Conservation (phyloP, 2,888 invertebrate species). For the Lasioglossum figueresi region DNA sequence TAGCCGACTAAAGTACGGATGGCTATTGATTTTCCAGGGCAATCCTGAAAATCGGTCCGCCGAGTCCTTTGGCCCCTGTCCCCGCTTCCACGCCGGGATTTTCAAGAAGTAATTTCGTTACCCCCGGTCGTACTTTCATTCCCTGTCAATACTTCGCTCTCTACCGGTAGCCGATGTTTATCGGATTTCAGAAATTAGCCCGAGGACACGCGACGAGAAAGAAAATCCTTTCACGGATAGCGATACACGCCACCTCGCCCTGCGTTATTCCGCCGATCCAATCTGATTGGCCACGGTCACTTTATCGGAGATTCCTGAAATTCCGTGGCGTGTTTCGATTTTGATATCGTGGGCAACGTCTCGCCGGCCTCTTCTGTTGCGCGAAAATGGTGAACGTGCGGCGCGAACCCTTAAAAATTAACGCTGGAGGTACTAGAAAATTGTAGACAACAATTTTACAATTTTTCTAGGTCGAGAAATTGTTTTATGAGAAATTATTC, state of each 20-base stretch:
- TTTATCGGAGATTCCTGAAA: constrained; percentile 29
- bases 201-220: constrained; percentile 39
- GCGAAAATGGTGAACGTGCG: not conserved
- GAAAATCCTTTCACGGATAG: constrained; percentile 18
- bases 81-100: constrained; percentile 48
- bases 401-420: not conserved
- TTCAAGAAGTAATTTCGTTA: constrained; percentile 65
- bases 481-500: not conserved
- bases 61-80: constrained; percentile 31
- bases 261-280: not conserved
- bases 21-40: constrained; percentile 60
- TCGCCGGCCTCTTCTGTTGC: not conserved
- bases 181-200: constrained; percentile 60
- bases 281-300: constrained; percentile 19
- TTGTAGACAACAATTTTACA: not conserved
- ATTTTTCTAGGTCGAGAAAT: not conserved
- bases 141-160: constrained; percentile 45
- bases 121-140: constrained; percentile 47
- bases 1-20: constrained; percentile 46
- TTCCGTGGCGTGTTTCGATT: not conserved
- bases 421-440: not conserved
- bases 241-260: constrained; percentile 16
- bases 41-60: constrained; percentile 62
- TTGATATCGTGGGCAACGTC: not conserved
- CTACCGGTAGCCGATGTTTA: constrained; percentile 46